Base-by-base conservation (phyloP, 2,797 vertebrate species). In the Pagetopsis macropterus region DNA sequence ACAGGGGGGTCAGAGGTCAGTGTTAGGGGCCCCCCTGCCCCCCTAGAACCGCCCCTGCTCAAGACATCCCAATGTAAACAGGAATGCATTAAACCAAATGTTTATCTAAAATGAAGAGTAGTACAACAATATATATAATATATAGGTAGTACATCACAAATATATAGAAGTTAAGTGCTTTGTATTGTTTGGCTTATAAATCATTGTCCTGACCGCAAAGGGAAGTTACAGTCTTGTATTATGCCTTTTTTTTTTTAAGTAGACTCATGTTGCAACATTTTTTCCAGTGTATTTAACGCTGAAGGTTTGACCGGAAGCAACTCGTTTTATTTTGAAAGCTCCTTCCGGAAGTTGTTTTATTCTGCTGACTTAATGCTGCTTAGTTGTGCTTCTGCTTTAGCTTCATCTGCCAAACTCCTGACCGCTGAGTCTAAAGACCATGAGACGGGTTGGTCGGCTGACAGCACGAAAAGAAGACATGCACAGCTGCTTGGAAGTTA, bases 261-360 rank as follows among this genome's bases (percentile, higher is more conserved):
- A 37, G n/a, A 7, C 46, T 64, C 8, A 9, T 9, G 46, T 49
- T 49, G 46, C 46, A 49, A 49, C n/a, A 49, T 23, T 8, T 37
- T 9, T 16, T 21, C 31, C n/a, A 4, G 15, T 21, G 12, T 2
- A 12, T 71, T 65, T 60, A 64, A 3, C 16, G 1, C 48, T 16
- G 72, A 79, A 54, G 0, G 10, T 0, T 2, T 2, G 0, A 46
- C 57, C 75, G 82, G 80, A 88, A 75, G 14, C 0, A 0, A 0
- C 0, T 0, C 0, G 0, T 51, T 55, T 85, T 87, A 80, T 57
- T 83, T 61, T 84, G 79, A 83, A 84, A 73, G 10, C 4, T 0
- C 0, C 2, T 8, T 0, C 33, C 61, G 70, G 77, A 75, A 46
- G 0, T 15, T 3, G 3, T 4, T 1, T 23, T 17, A 11, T 9